Evolutionary conservation across 2,113 vertebrate species (phyloP).

Genomic region (Sapajus apella): DNA sequence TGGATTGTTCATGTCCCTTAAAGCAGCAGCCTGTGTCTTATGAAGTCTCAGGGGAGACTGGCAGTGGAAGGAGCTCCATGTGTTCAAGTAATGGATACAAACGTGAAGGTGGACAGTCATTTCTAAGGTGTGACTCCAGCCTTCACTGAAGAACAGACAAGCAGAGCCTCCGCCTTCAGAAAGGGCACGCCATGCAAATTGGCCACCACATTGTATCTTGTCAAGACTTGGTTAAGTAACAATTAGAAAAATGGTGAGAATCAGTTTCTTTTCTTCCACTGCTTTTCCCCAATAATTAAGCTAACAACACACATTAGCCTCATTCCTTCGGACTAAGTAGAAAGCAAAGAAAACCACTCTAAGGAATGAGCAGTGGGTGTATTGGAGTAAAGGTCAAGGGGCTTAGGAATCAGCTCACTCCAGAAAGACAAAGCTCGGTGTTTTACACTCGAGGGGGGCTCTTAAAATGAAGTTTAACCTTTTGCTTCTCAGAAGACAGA

Average conservation of each 20-base stretch:
- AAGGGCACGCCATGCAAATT: conserved; percentile 53
- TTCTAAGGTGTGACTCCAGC: not conserved
- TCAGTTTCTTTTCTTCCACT: not conserved
- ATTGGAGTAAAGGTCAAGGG: not conserved
- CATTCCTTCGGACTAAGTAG: not conserved
- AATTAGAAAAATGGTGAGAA: not conserved
- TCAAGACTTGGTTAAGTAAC: conserved; percentile 8
- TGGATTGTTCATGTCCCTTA: not conserved
- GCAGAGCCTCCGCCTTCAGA: conserved; percentile 1
- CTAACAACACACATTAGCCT: not conserved
- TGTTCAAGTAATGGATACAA: not conserved
- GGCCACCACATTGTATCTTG: not conserved
- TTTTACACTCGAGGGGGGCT: not conserved
- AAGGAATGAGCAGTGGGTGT: not conserved
- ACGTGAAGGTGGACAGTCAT: not conserved
- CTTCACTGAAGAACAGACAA: not conserved
- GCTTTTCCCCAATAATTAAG: not conserved
- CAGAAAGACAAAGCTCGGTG: not conserved
- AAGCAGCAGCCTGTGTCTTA: not conserved
- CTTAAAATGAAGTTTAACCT: not conserved
- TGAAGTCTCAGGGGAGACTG: not conserved
- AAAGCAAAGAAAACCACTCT: not conserved
- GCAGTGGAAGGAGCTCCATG: not conserved
- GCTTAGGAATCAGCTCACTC: not conserved
- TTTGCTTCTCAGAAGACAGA: conserved; percentile 49